Evolutionary conservation across 1,140 invertebrate species (phyloP), one percentile per base, ranked within the genome.

Genomic region (Zaprionus ornatus): DNA sequence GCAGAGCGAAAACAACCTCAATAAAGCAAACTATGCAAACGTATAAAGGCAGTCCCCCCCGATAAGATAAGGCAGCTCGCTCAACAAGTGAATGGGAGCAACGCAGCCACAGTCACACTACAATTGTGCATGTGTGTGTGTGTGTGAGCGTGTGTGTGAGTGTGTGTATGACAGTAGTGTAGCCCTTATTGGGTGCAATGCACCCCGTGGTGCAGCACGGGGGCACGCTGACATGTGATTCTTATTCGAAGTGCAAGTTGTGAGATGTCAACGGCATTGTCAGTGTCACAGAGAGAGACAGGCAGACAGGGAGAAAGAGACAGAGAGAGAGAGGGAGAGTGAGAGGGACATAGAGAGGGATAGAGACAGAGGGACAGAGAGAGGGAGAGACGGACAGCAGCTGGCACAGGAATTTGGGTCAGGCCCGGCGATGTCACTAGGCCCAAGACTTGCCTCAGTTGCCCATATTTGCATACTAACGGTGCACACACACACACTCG

Each of bases 41-140:
- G 75, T 65, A 87, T 79, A 83, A 80, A 87, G 71, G n/a, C 40
- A 45, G 40, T 9, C 9, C 29, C 57, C 66, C 40, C 9, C 83
- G 84, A 88, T 88, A 90, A 88, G 84, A 88, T 88, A 88, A 88
- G 74, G 55, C 73, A 81, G 80, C 32, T 64, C 80, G 85, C 71
- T 90, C 84, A 88, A 88, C 84, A 88, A 88, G 84, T 88, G 84
- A 88, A 88, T 84, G 85, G 17, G 71, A 45, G 54, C 29, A 29
- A 29, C 61, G 56, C 40, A 17, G 6, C 4, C 25, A 37, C 55
- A 45, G 40, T 17, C 60, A 50, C 12, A 64, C 27, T 7, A 12
- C 13, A 12, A 42, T 13, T 32, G 29, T 32, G 29, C 29, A 32
- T 32, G 29, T 27, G 27, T 27, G 27, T 27, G 32, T 13, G 32